A percentile compares a stretch with the other conserved stretches of the same genome.
phyloP scores from a whole-genome alignment of 2,888 invertebrate genomes.

The Leistus spinibarbis region DNA sequence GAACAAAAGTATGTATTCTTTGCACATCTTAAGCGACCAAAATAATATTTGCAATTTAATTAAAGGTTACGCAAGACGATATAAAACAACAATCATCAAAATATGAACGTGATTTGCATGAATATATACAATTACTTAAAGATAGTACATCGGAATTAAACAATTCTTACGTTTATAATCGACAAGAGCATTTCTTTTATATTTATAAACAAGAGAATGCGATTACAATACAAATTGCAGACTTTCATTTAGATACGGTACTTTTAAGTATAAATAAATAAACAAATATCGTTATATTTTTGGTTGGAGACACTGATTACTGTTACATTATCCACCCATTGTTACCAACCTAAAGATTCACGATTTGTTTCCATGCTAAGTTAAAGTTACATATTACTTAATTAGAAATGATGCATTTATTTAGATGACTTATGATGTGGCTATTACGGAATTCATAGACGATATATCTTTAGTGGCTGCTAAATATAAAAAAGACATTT shows the following conservation, averaged over 20 bases:
- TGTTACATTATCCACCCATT: not conserved
- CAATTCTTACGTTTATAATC: not conserved
- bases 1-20: conserved; percentile 37
- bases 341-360: not conserved
- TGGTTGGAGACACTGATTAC: no score
- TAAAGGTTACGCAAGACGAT: conserved; percentile 41
- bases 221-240: conserved; percentile 43
- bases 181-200: conserved; percentile 1
- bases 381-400: not conserved
- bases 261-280: not conserved
- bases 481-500: conserved; percentile 5
- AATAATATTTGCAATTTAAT: conserved; percentile 12
- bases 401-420: conserved; percentile 5
- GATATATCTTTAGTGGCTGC: conserved; percentile 36
- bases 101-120: conserved; percentile 38
- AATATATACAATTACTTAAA: conserved; percentile 41
- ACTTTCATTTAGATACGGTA: conserved; percentile 42
- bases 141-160: not conserved
- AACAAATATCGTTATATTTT: no score
- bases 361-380: not conserved
- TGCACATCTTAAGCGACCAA: not conserved
- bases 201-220: conserved; percentile 26
- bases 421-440: conserved; percentile 42
- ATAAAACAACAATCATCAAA: conserved; percentile 41
- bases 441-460: conserved; percentile 42